phyloP scores from a whole-genome alignment of 2,113 vertebrate species.

The Danionella cerebrum region DNA sequence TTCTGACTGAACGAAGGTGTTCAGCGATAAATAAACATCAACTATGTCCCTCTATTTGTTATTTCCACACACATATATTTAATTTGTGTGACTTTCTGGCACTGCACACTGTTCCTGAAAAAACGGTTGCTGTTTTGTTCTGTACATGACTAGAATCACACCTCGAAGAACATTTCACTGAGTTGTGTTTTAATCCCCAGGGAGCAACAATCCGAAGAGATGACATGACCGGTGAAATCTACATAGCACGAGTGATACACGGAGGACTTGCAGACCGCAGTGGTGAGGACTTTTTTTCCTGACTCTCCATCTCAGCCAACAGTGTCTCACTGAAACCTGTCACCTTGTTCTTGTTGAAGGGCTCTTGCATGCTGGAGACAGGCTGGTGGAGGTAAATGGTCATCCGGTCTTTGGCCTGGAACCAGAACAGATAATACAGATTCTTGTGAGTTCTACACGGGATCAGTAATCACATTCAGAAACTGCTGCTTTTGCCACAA shows the following conservation, averaged over 20 bases:
- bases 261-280: slow-evolving; percentile 89
- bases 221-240: slow-evolving; percentile 84
- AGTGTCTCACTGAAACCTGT: not conserved
- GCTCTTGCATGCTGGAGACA: slow-evolving; percentile 87
- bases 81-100: no score
- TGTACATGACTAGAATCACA: no score
- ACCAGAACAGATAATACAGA: slow-evolving; percentile 90
- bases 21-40: no score
- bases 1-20: no score
- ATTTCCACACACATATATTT: no score
- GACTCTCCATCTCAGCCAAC: not conserved
- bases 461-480: no score
- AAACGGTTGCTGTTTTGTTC: no score
- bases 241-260: slow-evolving; percentile 86
- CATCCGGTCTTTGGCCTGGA: slow-evolving; percentile 84
- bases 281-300: slow-evolving; percentile 59
- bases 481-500: no score
- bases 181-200: slow-evolving; percentile 50
- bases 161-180: no score
- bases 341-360: slow-evolving; percentile 54
- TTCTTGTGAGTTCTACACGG: slow-evolving; percentile 74
- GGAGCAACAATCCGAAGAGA: slow-evolving; percentile 95
- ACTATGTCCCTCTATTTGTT: no score
- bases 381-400: slow-evolving; percentile 89
- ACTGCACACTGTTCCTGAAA: no score